These are phyloP conservation scores for Caenorhabditis doughertyi DNA, from an alignment of 2,888 invertebrate genomes.

Conservation along the genomic window DNA sequence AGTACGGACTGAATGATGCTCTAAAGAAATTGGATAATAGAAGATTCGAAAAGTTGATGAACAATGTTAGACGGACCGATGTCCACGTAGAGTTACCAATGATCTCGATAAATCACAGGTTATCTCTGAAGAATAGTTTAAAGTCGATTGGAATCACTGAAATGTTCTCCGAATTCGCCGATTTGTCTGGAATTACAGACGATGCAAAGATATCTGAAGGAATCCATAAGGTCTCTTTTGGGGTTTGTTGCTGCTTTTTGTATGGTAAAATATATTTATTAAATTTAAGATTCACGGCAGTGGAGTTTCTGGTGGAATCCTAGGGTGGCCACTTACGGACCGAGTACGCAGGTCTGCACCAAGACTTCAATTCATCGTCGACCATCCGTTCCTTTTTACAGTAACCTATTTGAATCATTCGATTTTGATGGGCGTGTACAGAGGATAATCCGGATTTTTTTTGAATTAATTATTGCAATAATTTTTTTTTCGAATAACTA, in stretches of 20 bases:
- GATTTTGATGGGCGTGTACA: background rate
- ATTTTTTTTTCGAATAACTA: no score
- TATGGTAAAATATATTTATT: background rate
- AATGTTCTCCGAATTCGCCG: constrained; percentile 50
- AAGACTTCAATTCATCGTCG: background rate
- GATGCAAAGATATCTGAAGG: constrained; percentile 73
- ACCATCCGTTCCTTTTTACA: background rate
- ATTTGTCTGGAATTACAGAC: constrained; percentile 52
- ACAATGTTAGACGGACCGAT: background rate
- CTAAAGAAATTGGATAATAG: constrained; percentile 8
- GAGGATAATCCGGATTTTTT: no score
- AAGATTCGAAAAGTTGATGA: constrained; percentile 21
- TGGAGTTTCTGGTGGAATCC: background rate
- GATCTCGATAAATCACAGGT: constrained; percentile 41
- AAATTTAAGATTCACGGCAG: background rate
- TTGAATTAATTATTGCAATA: no score
- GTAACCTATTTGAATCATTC: background rate
- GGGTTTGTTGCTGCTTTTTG: background rate
- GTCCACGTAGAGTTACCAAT: constrained; percentile 39
- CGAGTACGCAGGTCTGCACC: background rate
- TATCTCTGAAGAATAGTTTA: constrained; percentile 27
- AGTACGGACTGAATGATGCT: constrained; percentile 63
- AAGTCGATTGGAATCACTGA: constrained; percentile 46
- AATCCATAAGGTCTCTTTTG: constrained; percentile 71
- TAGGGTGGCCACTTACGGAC: background rate